phyloP scores from a whole-genome alignment of 1,140 invertebrate species.

The Pollicipes pollicipes region DNA sequence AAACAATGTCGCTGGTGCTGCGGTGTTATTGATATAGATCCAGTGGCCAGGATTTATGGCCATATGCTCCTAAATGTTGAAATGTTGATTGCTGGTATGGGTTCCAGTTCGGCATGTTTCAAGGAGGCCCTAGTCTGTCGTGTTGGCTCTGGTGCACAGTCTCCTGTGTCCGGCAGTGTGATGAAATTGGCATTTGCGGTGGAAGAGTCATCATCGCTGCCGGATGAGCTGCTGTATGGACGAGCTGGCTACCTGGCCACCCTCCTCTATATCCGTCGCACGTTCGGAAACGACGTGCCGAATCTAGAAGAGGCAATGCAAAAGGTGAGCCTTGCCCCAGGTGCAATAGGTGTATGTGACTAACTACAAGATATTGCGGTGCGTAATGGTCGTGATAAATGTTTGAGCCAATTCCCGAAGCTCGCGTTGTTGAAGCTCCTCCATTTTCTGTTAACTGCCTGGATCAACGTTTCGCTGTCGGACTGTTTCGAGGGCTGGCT shows the following conservation, averaged over 20 bases:
- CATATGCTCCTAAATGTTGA: background rate
- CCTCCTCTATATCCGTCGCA: constrained; percentile 27
- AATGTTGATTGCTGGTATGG: background rate
- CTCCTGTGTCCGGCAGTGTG: constrained; percentile 10
- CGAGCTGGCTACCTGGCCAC: constrained; percentile 64
- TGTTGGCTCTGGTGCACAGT: background rate
- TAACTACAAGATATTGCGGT: background rate
- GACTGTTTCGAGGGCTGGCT: no score
- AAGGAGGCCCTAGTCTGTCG: background rate
- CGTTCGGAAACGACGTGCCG: background rate
- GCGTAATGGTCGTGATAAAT: background rate
- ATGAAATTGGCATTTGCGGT: background rate
- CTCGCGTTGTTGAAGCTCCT: no score
- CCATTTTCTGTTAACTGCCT: no score
- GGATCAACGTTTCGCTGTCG: no score
- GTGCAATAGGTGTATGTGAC: background rate
- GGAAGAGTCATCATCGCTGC: constrained; percentile 26
- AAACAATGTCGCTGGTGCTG: no score
- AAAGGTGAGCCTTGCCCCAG: background rate
- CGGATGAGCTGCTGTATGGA: constrained; percentile 72
- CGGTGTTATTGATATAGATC: no score
- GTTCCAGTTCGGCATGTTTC: background rate
- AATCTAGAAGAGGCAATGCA: background rate
- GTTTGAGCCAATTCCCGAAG: background rate
- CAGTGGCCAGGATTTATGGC: background rate